phyloP scores from a whole-genome alignment of 2,797 vertebrate species.

The Fundulus diaphanus region DNA sequence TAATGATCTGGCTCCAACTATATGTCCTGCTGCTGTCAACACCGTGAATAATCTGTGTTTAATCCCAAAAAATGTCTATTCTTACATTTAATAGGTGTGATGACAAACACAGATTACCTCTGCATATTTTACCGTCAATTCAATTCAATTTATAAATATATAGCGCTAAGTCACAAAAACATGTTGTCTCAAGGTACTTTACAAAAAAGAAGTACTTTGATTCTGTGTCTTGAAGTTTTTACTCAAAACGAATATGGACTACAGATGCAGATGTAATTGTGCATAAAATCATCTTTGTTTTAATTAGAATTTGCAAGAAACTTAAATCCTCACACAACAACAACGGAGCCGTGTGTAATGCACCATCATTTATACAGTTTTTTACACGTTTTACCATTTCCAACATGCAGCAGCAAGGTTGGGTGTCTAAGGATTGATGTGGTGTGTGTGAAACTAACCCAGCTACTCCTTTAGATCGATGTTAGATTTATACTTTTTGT shows the following conservation, averaged over 20 bases:
- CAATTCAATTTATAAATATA: too few species aligned
- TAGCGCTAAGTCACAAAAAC: too few species aligned
- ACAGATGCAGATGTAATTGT: constrained; percentile 27
- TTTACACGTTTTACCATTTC: constrained; percentile 34
- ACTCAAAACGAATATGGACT: too few species aligned
- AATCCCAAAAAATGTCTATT: background rate
- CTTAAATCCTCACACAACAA: constrained; percentile 1
- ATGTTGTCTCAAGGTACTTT: too few species aligned
- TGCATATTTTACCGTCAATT: constrained; percentile 31
- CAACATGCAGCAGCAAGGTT: constrained; percentile 57
- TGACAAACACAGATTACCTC: constrained; percentile 1
- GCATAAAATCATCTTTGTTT: background rate
- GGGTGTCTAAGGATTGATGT: constrained; percentile 27
- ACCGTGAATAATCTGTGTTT: background rate
- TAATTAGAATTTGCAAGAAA: background rate
- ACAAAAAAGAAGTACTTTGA: too few species aligned
- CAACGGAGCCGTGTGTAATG: background rate
- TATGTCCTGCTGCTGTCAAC: background rate
- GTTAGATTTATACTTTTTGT: constrained; percentile 7
- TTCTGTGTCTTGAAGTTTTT: background rate
- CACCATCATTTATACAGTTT: background rate
- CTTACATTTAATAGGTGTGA: background rate
- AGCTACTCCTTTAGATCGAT: background rate
- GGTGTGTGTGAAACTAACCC: constrained; percentile 15
- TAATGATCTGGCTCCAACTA: background rate